phyloP scores from a whole-genome alignment of 2,113 vertebrate genomes.

The Hydropotes inermis region DNA sequence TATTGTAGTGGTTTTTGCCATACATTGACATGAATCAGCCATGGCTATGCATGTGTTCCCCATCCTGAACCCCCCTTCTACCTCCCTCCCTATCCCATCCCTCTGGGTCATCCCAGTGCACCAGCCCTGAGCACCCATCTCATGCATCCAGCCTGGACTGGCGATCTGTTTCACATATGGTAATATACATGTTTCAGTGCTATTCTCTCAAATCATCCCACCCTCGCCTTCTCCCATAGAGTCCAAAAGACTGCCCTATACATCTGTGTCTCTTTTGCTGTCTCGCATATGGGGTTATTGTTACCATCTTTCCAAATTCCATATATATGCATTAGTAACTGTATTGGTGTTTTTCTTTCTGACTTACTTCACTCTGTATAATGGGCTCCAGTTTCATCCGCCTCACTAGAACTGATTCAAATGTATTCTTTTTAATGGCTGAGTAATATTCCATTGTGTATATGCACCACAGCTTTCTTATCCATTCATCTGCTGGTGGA shows the following conservation, averaged over 20 bases:
- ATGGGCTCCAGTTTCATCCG: not conserved
- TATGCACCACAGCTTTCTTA: not conserved
- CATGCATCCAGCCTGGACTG: not conserved
- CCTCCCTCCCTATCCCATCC: not conserved
- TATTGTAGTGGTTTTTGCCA: not conserved
- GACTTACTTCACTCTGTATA: not conserved
- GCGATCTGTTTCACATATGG: not conserved
- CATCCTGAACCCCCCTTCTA: not conserved
- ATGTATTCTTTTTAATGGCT: not conserved
- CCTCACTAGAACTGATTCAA: not conserved
- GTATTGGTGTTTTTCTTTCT: not conserved
- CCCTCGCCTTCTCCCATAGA: not conserved
- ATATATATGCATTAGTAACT: not conserved
- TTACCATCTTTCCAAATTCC: not conserved
- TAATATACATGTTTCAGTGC: not conserved
- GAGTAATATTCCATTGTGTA: not conserved
- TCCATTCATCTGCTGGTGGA: not conserved
- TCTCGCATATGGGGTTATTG: accelerated
- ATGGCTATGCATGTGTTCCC: accelerated
- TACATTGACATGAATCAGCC: not conserved
- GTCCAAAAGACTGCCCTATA: not conserved
- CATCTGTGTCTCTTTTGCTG: not conserved
- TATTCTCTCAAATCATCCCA: not conserved
- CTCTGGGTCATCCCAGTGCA: not conserved
- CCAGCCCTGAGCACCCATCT: not conserved